These are phyloP conservation scores for Euspilapteryx auroguttella DNA, from an alignment of 2,888 invertebrate genomes.

Conservation along the genomic window DNA sequence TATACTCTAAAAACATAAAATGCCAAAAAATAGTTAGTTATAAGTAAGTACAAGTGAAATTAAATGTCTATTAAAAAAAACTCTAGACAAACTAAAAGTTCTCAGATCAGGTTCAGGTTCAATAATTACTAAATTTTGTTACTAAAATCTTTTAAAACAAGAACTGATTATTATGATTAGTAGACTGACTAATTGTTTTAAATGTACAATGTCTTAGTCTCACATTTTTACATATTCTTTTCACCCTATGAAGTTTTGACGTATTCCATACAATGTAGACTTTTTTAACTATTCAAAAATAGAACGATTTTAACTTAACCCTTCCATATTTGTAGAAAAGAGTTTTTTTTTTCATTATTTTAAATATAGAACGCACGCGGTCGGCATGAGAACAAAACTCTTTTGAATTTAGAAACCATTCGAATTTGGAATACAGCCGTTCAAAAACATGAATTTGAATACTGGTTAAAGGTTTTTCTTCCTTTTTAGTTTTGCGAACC, in stretches of 20 bases:
- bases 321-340: constrained; percentile 61
- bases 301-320: constrained; percentile 61
- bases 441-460: constrained; percentile 32
- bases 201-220: too few relatives aligned
- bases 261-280: constrained; percentile 59
- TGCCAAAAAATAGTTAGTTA: too few relatives aligned
- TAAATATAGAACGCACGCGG: constrained; percentile 44
- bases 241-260: constrained; percentile 49
- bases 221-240: too few relatives aligned
- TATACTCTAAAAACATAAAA: too few relatives aligned
- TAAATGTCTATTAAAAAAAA: too few relatives aligned
- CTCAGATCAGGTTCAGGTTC: too few relatives aligned
- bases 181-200: too few relatives aligned
- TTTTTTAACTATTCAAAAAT: constrained; percentile 60
- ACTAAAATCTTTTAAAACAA: too few relatives aligned
- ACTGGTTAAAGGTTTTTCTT: constrained; percentile 18
- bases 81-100: too few relatives aligned
- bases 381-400: constrained; percentile 47
- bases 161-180: too few relatives aligned
- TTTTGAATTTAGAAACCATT: constrained; percentile 50
- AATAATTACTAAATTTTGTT: too few relatives aligned
- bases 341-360: constrained; percentile 40
- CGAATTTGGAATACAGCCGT: constrained; percentile 31
- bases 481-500: constrained; percentile 6
- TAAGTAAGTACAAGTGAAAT: too few relatives aligned